Conservation (phyloP, 2,113 vertebrate species). For the Polypterus bichir region DNA sequence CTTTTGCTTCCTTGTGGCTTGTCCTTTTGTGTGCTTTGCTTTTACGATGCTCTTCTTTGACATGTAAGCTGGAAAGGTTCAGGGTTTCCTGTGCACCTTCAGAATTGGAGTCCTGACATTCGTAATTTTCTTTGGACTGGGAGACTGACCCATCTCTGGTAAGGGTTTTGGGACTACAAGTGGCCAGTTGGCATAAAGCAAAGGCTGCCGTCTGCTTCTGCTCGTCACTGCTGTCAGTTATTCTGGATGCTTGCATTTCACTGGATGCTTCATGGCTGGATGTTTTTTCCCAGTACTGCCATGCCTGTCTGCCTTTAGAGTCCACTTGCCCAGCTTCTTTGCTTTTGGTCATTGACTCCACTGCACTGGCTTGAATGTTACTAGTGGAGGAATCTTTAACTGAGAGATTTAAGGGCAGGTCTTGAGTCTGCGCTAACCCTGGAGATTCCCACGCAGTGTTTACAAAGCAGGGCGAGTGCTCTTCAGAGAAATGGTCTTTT, state of each 20-base stretch:
- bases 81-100: neutral
- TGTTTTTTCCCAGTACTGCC: neutral
- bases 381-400: constrained; percentile 49
- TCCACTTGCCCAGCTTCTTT: constrained; percentile 10
- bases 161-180: constrained; percentile 43
- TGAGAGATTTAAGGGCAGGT: constrained; percentile 77
- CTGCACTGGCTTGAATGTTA: constrained; percentile 16
- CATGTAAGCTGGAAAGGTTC: constrained; percentile 10
- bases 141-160: neutral
- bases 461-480: constrained; percentile 7
- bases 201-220: constrained; percentile 84
- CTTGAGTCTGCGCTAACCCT: constrained; percentile 38
- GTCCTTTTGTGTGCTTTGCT: constrained; percentile 55
- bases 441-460: neutral
- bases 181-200: constrained; percentile 82
- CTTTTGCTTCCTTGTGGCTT: constrained; percentile 44
- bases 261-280: neutral
- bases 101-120: constrained; percentile 18
- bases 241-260: constrained; percentile 20
- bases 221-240: constrained; percentile 62
- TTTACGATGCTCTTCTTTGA: constrained; percentile 29
- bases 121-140: constrained; percentile 15
- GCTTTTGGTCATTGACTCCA: constrained; percentile 14
- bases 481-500: constrained; percentile 33
- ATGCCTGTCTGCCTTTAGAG: neutral